Evolutionary conservation across 2,888 invertebrate genomes (phyloP).

Genomic region (Dasypolia templi): DNA sequence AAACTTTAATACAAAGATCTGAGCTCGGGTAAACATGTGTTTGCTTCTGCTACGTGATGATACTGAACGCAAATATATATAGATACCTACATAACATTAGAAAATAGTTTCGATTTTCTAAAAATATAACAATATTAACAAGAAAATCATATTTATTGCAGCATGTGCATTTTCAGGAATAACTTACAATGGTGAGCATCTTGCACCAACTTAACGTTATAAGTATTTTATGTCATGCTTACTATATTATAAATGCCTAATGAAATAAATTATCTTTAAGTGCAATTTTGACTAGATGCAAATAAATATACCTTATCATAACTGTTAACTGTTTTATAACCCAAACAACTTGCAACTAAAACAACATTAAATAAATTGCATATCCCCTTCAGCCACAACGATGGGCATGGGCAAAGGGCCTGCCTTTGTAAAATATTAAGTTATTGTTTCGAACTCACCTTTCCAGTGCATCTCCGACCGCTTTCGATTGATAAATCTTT

Average conservation of each 20-base stretch:
- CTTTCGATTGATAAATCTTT: slow-evolving; percentile 92
- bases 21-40: slow-evolving; percentile 27
- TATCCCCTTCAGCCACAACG: not conserved
- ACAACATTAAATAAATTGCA: not conserved
- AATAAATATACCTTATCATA: too few species aligned
- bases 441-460: slow-evolving; percentile 81
- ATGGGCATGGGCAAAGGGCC: too few species aligned
- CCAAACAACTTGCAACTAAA: not conserved
- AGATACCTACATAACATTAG: too few species aligned
- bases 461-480: slow-evolving; percentile 93
- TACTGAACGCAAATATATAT: slow-evolving; percentile 14
- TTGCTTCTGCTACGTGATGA: slow-evolving; percentile 27
- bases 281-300: slow-evolving; percentile 7
- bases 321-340: not conserved
- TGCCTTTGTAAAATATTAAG: not conserved
- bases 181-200: too few species aligned
- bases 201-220: too few species aligned
- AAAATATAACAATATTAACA: not conserved
- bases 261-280: not conserved
- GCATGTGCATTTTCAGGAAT: too few species aligned
- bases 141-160: too few species aligned
- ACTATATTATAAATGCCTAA: too few species aligned
- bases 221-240: too few species aligned
- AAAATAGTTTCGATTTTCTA: not conserved
- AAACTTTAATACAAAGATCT: slow-evolving; percentile 52